Evolutionary conservation across 1,140 invertebrate species (phyloP).

Genomic region (Cotesia chilonis): DNA sequence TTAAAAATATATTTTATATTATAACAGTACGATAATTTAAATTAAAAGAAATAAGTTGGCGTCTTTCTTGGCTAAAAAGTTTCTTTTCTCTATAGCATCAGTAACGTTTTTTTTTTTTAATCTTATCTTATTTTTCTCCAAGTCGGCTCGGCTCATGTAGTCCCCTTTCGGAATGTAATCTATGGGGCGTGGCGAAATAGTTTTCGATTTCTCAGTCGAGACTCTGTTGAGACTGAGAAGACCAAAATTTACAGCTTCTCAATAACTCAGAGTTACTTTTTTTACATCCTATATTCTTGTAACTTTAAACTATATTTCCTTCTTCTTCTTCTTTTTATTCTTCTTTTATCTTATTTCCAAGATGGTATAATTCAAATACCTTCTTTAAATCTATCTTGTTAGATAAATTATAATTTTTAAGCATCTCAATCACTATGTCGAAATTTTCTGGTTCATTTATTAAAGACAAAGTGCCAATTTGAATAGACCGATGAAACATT

Average conservation of each 20-base stretch:
- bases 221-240: conserved; percentile 41
- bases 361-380: too few species aligned
- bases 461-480: too few species aligned
- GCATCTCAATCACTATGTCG: neutral
- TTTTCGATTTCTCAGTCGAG: conserved; percentile 54
- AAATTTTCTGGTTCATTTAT: too few species aligned
- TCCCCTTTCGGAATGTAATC: conserved; percentile 50
- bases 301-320: neutral
- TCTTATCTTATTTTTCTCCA: neutral
- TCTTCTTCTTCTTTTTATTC: neutral
- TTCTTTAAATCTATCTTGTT: neutral
- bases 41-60: too few species aligned
- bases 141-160: conserved; percentile 2
- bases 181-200: conserved; percentile 56
- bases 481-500: too few species aligned
- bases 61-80: too few species aligned
- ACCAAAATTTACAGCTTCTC: conserved; percentile 48
- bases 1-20: too few species aligned
- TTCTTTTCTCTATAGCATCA: too few species aligned
- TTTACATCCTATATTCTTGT: neutral
- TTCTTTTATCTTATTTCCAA: neutral
- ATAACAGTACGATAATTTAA: too few species aligned
- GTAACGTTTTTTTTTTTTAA: conserved; percentile 19
- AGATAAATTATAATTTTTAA: neutral
- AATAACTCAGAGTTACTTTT: conserved; percentile 42